Base-by-base conservation (phyloP, 2,113 vertebrate species). In the Rhinogobius similis region DNA sequence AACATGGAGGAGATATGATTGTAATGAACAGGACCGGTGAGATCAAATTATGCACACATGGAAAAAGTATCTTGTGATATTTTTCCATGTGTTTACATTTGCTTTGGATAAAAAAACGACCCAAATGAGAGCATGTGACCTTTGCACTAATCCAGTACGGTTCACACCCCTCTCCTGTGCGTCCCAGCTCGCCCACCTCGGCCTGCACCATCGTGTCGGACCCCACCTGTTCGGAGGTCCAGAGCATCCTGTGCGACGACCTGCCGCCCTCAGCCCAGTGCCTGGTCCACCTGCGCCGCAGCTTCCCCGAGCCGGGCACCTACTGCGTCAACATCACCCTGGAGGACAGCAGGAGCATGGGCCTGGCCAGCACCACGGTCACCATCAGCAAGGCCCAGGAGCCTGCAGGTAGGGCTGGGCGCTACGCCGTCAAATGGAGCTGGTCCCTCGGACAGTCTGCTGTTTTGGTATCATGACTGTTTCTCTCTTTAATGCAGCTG, bases 281-380 rank as follows among this genome's bases (percentile, higher is more conserved):
- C 53, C 77, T 93, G 36, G 87, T 98, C 78, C 94, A 82, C 0
- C 81, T 98, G 77, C 92, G 84, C 39, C 92, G 94, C 68, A 88
- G 92, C 56, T 99, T 99, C 83, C 85, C 65, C 5, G 89, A 93
- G 29, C 87, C 96, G 0, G 97, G 97, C 65, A 95, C 87, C 0
- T 99, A 96, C 82, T 99, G 97, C 2, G 88, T 99, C 63, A 98
- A 97, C 87, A 95, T 99, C 83, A 98, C 95, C 21, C 75, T 99
- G 86, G 90, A 88, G 3, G 93, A 96, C 62, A 87, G 92, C 9
- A 75, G 89, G 2, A 96, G 95, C 43, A 76, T 95, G 86, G 92
- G 94, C 61, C 91, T 95, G 27, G 89, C 94, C 36, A 97, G 89
- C 27, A 93, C 95, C 0, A 90, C 94, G 0, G 82, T 99, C 79